Evolutionary conservation across 2,888 invertebrate genomes (phyloP).

Genomic region (Lithophane socia): DNA sequence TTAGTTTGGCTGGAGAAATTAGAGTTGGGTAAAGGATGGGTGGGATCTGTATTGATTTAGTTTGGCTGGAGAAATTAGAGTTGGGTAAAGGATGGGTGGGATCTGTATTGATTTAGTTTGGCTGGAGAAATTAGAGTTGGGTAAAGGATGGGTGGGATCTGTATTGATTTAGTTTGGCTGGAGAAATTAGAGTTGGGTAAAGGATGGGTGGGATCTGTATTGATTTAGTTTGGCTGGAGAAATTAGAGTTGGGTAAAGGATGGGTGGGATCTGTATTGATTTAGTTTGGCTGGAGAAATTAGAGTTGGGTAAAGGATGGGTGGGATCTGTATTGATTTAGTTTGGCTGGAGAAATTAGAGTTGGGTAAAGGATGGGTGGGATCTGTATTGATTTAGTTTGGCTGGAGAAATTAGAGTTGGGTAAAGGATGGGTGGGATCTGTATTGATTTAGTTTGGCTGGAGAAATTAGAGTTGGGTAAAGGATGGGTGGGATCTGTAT

Average conservation of each 20-base stretch:
- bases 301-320: conserved; percentile 25
- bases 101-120: conserved; percentile 3
- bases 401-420: background rate
- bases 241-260: background rate
- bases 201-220: conserved; percentile 37
- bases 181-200: background rate
- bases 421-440: conserved; percentile 36
- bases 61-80: background rate
- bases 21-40: conserved; percentile 25
- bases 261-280: conserved; percentile 36
- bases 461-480: background rate
- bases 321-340: conserved; percentile 20
- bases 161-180: background rate
- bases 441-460: background rate
- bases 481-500: conserved; percentile 37
- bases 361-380: conserved; percentile 30
- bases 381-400: conserved; percentile 3
- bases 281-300: background rate
- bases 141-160: conserved; percentile 36
- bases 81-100: conserved; percentile 30
- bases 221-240: background rate
- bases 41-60: conserved; percentile 20
- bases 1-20: background rate
- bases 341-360: background rate
- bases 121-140: background rate